Evolutionary conservation across 2,888 invertebrate species (phyloP), one percentile per base, ranked within the genome.

Genomic region (Antheraea assamensis): DNA sequence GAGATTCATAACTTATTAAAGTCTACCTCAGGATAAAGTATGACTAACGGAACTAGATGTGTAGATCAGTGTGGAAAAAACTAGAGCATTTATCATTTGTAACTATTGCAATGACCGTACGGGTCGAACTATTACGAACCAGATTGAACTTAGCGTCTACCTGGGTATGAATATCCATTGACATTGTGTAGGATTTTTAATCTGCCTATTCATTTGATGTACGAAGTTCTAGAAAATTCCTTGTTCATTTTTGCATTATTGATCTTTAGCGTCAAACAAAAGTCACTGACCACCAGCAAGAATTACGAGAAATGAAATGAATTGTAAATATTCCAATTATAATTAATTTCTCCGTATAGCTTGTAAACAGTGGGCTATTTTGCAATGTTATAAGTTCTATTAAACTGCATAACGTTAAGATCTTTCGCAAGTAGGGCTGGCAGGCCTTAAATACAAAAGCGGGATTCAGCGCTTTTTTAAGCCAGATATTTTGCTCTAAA

Each of bases 301-400:
- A 52, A 64, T 64, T 64, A 17, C 3, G 24, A 30, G 27, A 30
- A 15, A 64, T 64, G 27, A 27, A 24, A 30, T 30, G 17, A 24
- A 13, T 30, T 17, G 17, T 71, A 71, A 17, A 10, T 47, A 70
- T 70, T 71, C 27, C 21, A 52, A 31, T 52, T 30, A 52, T 21
- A 71, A 71, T 5, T 0, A 55, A 31, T 71, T 71, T 71, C 71
- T 61, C 35, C 58, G 52, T 35, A 52, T 30, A 24, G 10, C n/a
- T 19, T 19, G 7, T 30, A 72, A 30, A 68, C 66, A 47, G 19
- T 27, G 19, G 27, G 30, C 1, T 64, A 30, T 2, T 21, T 15
- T 64, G 30, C 61, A 64, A 17, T 64, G 19, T 64, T 27, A 64
- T 64, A 64, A 64, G 61, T 64, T 64, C 27, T 64, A 24, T n/a